Conservation (phyloP, 37 sponge, comb jelly and placozoan species). For the Spongia lamella region DNA sequence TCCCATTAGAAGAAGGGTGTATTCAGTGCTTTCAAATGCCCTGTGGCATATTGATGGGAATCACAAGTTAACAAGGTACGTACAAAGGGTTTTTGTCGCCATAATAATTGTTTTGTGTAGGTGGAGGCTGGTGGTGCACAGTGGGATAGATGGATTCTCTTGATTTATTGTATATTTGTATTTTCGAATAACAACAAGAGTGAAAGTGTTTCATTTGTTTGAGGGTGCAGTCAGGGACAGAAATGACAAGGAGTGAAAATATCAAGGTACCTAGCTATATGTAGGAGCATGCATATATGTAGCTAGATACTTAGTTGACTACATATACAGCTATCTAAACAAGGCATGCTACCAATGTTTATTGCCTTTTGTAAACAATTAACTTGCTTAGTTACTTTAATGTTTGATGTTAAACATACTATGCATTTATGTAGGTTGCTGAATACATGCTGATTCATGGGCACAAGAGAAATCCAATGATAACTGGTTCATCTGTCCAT, state of each 20-base stretch:
- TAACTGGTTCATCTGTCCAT: conserved; percentile 44
- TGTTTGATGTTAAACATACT: background rate
- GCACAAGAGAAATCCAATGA: background rate
- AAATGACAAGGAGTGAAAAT: conserved; percentile 50
- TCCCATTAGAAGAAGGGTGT: conserved; percentile 7
- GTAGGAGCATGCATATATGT: too few relatives aligned
- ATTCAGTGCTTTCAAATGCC: conserved; percentile 28
- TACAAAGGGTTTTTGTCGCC: too few relatives aligned
- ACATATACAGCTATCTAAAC: too few relatives aligned
- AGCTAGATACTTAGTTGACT: too few relatives aligned
- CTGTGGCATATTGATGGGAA: conserved; percentile 64
- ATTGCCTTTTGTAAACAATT: background rate
- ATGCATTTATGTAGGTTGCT: conserved; percentile 45
- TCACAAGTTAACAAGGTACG: conserved; percentile 50
- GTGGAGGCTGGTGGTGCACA: conserved; percentile 45
- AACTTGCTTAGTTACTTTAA: background rate
- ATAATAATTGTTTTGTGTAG: background rate
- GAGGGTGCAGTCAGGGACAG: conserved; percentile 19
- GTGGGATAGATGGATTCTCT: conserved; percentile 56
- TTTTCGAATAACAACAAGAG: conserved; percentile 33
- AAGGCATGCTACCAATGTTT: background rate
- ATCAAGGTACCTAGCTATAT: conserved; percentile 26
- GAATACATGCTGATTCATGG: conserved; percentile 29
- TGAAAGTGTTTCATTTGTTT: conserved; percentile 28
- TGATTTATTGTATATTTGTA: conserved; percentile 29